Percentiles rank a stretch among this genome's conserved stretches.
Evolutionary conservation across 2,113 vertebrate genomes (phyloP).

Genomic region (Catagonus wagneri): DNA sequence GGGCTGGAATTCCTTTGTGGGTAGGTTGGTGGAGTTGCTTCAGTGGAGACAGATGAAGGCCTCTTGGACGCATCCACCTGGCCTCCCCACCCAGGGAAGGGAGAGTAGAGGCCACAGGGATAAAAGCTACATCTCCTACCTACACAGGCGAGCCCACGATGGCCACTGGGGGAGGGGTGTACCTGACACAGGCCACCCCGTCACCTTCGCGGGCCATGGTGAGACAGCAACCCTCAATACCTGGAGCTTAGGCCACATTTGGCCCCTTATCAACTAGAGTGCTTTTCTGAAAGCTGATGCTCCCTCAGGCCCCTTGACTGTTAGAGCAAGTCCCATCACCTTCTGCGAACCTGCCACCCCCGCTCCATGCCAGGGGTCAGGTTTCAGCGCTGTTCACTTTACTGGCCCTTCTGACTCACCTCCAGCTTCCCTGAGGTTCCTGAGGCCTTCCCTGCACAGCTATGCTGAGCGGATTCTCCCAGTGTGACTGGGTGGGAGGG

Average conservation of each 20-base stretch:
- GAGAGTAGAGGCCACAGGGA: not conserved
- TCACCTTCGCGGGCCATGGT: too few species aligned
- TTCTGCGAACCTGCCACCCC: accelerated
- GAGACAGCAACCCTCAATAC: not conserved
- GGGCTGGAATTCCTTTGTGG: not conserved
- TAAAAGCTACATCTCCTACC: not conserved
- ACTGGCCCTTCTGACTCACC: not conserved
- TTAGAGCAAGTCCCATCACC: slow-evolving; percentile 39
- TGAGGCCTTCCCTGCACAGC: not conserved
- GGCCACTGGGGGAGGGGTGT: not conserved
- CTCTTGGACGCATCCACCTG: not conserved
- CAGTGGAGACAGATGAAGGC: not conserved
- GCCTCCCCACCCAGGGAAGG: too few species aligned
- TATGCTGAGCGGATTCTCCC: not conserved
- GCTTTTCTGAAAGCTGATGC: slow-evolving; percentile 29
- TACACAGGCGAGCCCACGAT: not conserved
- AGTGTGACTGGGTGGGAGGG: not conserved
- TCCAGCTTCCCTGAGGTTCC: not conserved
- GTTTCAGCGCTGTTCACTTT: slow-evolving; percentile 40
- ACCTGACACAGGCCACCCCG: too few species aligned
- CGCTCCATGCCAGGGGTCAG: not conserved
- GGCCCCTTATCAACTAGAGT: not conserved
- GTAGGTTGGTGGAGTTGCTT: not conserved
- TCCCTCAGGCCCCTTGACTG: not conserved
- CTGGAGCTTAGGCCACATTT: not conserved